Evolutionary conservation across 2,888 invertebrate genomes (phyloP).

Genomic region (Drosophila sordidapex): DNA sequence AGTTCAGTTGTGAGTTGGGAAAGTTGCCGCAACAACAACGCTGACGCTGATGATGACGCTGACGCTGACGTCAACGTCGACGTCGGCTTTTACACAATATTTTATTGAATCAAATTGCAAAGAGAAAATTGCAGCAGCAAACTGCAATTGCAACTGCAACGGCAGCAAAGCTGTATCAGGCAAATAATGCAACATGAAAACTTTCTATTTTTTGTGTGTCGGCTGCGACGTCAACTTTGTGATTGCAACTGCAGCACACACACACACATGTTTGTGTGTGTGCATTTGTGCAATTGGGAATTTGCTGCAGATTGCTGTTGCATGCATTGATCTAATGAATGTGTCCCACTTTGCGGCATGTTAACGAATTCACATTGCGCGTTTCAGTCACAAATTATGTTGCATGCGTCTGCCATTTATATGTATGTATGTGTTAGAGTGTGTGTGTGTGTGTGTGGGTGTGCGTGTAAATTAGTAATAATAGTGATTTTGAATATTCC

Average conservation of each 20-base stretch:
- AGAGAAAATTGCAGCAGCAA: slow-evolving; percentile 81
- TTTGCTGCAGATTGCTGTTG: slow-evolving; percentile 52
- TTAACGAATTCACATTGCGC: slow-evolving; percentile 30
- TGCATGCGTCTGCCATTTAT: slow-evolving; percentile 13
- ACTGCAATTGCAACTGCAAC: slow-evolving; percentile 22
- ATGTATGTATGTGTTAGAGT: neutral
- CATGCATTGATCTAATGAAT: slow-evolving; percentile 71
- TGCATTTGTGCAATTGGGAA: slow-evolving; percentile 22
- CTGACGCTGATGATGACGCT: neutral
- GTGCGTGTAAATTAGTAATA: neutral
- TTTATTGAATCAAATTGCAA: slow-evolving; percentile 80
- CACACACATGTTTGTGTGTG: slow-evolving; percentile 4
- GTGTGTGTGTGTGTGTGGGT: neutral
- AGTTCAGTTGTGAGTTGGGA: slow-evolving; percentile 56
- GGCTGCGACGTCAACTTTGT: slow-evolving; percentile 50
- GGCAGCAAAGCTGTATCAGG: slow-evolving; percentile 41
- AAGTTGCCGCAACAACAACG: slow-evolving; percentile 55
- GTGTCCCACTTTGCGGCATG: slow-evolving; percentile 60
- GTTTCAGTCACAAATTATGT: slow-evolving; percentile 62
- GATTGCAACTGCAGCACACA: slow-evolving; percentile 48
- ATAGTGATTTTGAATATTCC: neutral
- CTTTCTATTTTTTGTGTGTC: slow-evolving; percentile 78
- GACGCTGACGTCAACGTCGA: slow-evolving; percentile 22
- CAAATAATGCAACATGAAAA: slow-evolving; percentile 69
- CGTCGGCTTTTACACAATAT: slow-evolving; percentile 81